Conservation (phyloP, 2,797 vertebrate genomes). For the Myiotriccus ornatus region DNA sequence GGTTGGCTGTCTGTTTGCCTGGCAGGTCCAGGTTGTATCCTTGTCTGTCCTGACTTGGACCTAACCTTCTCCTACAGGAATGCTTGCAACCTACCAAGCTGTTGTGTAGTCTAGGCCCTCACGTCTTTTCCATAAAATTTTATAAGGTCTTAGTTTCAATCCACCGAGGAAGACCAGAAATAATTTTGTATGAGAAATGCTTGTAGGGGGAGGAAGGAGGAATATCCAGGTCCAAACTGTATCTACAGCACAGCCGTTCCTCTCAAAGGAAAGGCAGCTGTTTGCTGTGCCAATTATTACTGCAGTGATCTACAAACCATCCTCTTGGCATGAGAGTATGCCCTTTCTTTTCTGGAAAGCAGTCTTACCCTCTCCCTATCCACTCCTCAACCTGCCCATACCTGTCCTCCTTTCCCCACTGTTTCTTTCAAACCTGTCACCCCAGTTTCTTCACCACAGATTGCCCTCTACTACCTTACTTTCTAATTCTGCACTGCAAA, state of each 20-base stretch:
- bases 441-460: neutral
- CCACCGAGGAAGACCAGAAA: neutral
- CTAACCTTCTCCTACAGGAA: neutral
- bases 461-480: neutral
- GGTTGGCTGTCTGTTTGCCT: neutral
- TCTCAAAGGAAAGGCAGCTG: neutral
- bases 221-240: neutral
- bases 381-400: neutral
- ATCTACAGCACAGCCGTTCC: neutral
- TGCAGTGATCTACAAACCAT: neutral
- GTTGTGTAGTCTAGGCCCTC: neutral
- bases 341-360: neutral
- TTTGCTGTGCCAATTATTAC: neutral
- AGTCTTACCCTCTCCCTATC: neutral
- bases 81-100: neutral
- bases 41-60: neutral
- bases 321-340: neutral
- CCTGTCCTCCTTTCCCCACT: neutral
- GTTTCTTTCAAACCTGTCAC: neutral
- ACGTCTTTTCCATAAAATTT: neutral
- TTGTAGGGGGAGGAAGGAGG: neutral
- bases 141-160: neutral
- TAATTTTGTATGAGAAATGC: neutral
- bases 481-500: neutral
- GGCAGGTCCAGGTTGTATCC: neutral